Evolutionary conservation across 2,797 vertebrate genomes (phyloP), one percentile per base, ranked within the genome.

Genomic region (Otolemur crassicaudatus): DNA sequence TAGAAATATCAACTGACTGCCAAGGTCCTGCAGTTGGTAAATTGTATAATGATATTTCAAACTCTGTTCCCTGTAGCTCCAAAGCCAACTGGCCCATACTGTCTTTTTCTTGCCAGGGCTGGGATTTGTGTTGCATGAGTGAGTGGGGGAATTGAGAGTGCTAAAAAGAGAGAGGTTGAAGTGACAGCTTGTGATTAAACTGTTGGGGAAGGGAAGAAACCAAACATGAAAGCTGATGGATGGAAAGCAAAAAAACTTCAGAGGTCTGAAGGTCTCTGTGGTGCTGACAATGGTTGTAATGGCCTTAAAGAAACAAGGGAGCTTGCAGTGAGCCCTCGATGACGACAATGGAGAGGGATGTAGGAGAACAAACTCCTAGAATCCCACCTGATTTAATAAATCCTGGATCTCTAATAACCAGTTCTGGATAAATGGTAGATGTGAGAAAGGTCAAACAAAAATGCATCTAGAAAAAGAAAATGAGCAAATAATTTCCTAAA

Each of bases 41-140:
- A 86, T 58, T 94, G 61, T 95, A 65, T 86, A 81, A 86, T 96
- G 19, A 73, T 20, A 65, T 89, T 86, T 92, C 31, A 85, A 70
- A 29, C 40, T 29, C 49, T 84, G 34, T 84, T 79, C n/a, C 31
- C 81, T 58, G 25, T 29, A 92, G 84, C 53, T 91, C 90, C 56
- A 49, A 88, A 89, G 87, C 61, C 76, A 81, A 4, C 12, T 86
- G 61, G 75, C 79, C 85, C 43, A 11, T 81, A 53, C 17, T 69
- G 22, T 67, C 31, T 79, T 58, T 19, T 94, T n/a, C 85, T 85
- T 84, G 72, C 49, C 29, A 70, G 29, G 19, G 16, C 27, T 81
- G 84, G 72, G 53, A 90, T 92, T 83, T 92, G n/a, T 85, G 90
- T 76, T 72, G 83, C 67, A 53, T 61, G 70, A 53, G 31, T 9